A percentile compares a stretch with the other conserved stretches of the same genome.
Conservation (phyloP, 2,797 vertebrate species). For the Myotis daubentonii region DNA sequence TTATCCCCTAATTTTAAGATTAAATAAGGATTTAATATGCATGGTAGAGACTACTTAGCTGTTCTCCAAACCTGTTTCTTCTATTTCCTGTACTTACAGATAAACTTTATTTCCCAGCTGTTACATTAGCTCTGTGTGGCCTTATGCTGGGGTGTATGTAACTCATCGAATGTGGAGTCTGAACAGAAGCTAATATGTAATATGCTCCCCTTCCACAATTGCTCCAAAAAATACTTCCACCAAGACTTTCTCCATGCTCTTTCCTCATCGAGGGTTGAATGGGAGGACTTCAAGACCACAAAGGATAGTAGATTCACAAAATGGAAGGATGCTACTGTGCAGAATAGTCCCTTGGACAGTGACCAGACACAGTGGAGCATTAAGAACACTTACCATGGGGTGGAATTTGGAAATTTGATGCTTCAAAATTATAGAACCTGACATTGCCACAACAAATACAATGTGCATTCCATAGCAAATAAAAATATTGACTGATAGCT, state of each 20-base stretch:
- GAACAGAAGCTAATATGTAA: not conserved
- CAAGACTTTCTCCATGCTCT: not conserved
- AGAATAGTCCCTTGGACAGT: not conserved
- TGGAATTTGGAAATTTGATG: not conserved
- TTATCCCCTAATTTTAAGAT: not conserved
- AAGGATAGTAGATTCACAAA: not conserved
- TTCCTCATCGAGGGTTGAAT: not conserved
- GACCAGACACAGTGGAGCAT: not conserved
- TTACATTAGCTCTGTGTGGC: not conserved
- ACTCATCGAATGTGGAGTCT: not conserved
- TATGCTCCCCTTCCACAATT: not conserved
- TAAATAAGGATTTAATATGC: not conserved
- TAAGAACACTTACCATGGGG: not conserved
- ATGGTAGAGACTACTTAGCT: not conserved
- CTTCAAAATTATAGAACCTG: not conserved
- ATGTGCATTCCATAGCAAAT: not conserved
- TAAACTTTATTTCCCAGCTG: not conserved
- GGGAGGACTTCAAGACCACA: not conserved
- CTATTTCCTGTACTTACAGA: not conserved
- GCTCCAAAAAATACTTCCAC: not conserved
- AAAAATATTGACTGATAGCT: not conserved
- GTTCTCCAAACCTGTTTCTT: not conserved
- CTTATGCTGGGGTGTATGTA: not conserved
- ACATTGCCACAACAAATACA: not conserved
- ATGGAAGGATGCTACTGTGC: not conserved